Evolutionary conservation across 2,797 vertebrate species (phyloP), one percentile per base, ranked within the genome.

Genomic region (Balearica regulorum): DNA sequence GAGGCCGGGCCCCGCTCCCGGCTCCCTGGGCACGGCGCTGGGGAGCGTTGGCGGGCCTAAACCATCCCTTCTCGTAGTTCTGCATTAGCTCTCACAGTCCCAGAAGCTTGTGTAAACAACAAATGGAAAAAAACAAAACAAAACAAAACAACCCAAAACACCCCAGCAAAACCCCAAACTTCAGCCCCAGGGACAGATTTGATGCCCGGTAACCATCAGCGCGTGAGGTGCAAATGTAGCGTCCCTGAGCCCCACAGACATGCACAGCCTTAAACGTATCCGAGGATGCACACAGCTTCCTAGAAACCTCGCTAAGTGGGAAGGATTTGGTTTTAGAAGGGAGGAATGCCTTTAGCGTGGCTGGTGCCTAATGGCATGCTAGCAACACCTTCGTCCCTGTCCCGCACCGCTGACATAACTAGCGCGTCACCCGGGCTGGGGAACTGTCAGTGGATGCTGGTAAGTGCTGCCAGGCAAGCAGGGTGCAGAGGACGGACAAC

Each of bases 61-160:
- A 11, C 2, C 1, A 0, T 15, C 15, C 3, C 1, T 20, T 22
- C 5, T 6, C 2, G 1, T 7, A 6, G 9, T 1, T 76, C 9
- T 26, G 53, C 9, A 1, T 37, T 35, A 20, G 11, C 3, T 1
- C 5, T 0, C 14, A 31, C 10, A 2, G 24, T 8, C 10, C 29
- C 12, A 13, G 24, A 10, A 37, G 35, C 4, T 26, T 26, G 6
- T 26, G 55, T 58, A 28, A 87, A 68, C 18, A 61, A 55, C 39
- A 46, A 51, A 58, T 2, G 3, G 4, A 7, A n/a, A 26, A 35
- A 8, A 25, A 26, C 25, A 24, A 53, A 68, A 18, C 49, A 26
- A 24, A 51, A 25, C 49, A 25, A 39, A 39, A 39, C 11, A 39
- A 39, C 39, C 39, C 39, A 9, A 37, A 37, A 37, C 2, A 12